These are phyloP conservation scores for Chaetoderma sp. DNA, from an alignment of 2,888 invertebrate genomes.

Conservation along the genomic window DNA sequence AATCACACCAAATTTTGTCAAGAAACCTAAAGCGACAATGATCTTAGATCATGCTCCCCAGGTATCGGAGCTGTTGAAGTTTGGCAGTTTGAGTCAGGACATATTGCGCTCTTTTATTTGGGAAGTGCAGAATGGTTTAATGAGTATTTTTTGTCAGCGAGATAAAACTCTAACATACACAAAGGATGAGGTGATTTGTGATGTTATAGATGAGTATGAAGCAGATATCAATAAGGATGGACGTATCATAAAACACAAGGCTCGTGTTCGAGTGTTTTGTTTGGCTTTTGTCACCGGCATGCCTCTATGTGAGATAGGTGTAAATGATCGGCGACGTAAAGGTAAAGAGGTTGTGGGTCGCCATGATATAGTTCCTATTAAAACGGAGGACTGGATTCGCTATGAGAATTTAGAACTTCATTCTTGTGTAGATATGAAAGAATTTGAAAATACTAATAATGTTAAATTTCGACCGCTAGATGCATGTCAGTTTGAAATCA, in stretches of 20 bases:
- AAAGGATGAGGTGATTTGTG: conserved; percentile 68
- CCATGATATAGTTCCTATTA: conserved; percentile 94
- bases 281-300: conserved; percentile 92
- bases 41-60: conserved; percentile 93
- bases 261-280: conserved; percentile 94
- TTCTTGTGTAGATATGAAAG: conserved; percentile 89
- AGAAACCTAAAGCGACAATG: conserved; percentile 68
- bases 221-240: conserved; percentile 65
- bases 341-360: conserved; percentile 99
- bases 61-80: conserved; percentile 94
- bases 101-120: conserved; percentile 92
- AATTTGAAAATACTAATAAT: conserved; percentile 78
- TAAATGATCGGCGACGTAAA: conserved; percentile 97
- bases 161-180: conserved; percentile 66
- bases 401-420: conserved; percentile 95
- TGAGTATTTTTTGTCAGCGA: conserved; percentile 59
- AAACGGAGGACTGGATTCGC: conserved; percentile 98
- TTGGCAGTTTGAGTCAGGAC: conserved; percentile 89
- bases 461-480: conserved; percentile 83
- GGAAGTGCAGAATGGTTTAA: conserved; percentile 90
- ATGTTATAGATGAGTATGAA: conserved; percentile 68
- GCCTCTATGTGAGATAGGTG: conserved; percentile 96
- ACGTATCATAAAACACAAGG: conserved; percentile 78
- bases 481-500: conserved; percentile 96
- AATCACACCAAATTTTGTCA: conserved; percentile 66